Conservation (phyloP, 2,888 invertebrate genomes). For the Serrognathus titanus region DNA sequence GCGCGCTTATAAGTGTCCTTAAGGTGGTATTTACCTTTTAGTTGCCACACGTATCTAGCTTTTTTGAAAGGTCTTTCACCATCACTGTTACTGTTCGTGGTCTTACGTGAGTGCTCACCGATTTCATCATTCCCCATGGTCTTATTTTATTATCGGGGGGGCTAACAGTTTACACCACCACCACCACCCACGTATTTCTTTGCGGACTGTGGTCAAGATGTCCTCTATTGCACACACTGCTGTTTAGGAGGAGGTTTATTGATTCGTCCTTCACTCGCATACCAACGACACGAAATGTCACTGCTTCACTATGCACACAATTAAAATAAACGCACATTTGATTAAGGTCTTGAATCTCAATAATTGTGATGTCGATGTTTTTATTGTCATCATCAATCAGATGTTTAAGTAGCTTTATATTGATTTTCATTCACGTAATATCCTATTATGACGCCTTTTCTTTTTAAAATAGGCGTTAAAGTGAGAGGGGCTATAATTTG, state of each 20-base stretch:
- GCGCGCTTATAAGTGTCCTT: constrained; percentile 46
- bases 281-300: too few species aligned
- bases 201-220: background rate
- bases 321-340: too few species aligned
- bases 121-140: constrained; percentile 29
- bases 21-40: constrained; percentile 62
- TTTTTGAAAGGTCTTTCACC: constrained; percentile 62
- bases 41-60: constrained; percentile 65
- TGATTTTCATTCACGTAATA: background rate
- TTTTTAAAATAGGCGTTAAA: background rate
- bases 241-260: too few species aligned
- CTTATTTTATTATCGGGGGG: background rate
- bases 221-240: too few species aligned
- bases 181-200: background rate
- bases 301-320: too few species aligned
- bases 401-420: background rate
- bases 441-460: background rate
- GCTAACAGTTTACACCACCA: background rate
- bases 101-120: constrained; percentile 51
- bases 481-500: background rate
- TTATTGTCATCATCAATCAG: background rate
- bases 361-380: too few species aligned
- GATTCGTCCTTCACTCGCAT: too few species aligned
- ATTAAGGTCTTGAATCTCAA: too few species aligned
- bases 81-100: constrained; percentile 40